A percentile compares a stretch with the other conserved stretches of the same genome.
These are phyloP conservation scores for Asobara japonica DNA, from an alignment of 1,140 invertebrate genomes.

Conservation along the genomic window DNA sequence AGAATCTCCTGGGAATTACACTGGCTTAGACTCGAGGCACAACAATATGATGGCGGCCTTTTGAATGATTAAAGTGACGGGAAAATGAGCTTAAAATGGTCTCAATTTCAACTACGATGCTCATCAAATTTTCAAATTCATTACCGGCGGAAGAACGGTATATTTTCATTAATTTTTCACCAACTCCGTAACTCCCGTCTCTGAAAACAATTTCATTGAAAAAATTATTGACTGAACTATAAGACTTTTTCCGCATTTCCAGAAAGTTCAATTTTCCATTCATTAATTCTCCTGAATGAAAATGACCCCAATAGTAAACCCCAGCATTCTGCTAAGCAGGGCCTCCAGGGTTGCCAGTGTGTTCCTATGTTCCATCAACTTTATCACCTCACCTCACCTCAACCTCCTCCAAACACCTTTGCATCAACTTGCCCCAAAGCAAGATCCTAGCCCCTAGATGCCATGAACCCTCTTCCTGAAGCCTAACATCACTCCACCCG, in stretches of 20 bases:
- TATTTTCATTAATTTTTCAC: not conserved
- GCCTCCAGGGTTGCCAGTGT: too few relatives aligned
- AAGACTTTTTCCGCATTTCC: too few relatives aligned
- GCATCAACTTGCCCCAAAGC: too few relatives aligned
- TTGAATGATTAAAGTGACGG: not conserved
- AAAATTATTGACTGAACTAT: not conserved
- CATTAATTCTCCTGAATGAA: not conserved
- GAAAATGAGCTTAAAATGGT: not conserved
- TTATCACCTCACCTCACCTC: too few relatives aligned
- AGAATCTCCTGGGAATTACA: too few relatives aligned
- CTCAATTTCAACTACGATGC: not conserved
- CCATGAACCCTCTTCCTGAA: too few relatives aligned
- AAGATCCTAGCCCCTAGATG: too few relatives aligned
- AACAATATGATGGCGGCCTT: not conserved
- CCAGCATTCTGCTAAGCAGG: too few relatives aligned
- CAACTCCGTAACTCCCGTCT: not conserved
- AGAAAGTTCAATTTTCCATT: not conserved
- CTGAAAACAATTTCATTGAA: not conserved
- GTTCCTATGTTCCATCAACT: too few relatives aligned
- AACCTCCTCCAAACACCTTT: too few relatives aligned
- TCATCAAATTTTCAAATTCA: not conserved
- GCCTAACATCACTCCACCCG: too few relatives aligned
- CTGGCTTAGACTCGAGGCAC: not conserved
- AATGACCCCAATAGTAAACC: too few relatives aligned
- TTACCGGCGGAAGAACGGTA: not conserved